Conservation (phyloP, 1,140 invertebrate species). For the Ctenoplectra terminalis region DNA sequence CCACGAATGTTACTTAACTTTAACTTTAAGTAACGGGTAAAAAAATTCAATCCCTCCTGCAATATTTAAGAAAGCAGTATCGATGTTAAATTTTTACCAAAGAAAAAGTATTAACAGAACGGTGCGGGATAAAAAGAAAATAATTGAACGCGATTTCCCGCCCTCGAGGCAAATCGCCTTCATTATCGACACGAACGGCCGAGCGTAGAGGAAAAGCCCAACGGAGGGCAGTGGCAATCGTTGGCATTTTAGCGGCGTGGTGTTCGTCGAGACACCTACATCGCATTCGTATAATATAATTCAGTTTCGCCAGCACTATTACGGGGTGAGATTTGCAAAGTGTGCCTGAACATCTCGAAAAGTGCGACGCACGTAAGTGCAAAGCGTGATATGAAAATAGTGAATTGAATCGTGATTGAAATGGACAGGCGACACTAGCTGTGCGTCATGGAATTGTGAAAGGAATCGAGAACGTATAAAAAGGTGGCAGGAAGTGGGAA, state of each 20-base stretch:
- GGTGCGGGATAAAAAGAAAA: neutral
- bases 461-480: slow-evolving; percentile 24
- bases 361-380: slow-evolving; percentile 55
- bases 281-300: slow-evolving; percentile 42
- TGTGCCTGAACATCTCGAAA: slow-evolving; percentile 39
- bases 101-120: neutral
- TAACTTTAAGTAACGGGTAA: neutral
- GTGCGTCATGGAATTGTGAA: slow-evolving; percentile 51
- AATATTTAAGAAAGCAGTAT: neutral
- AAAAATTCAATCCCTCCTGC: neutral
- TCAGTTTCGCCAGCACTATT: slow-evolving; percentile 57
- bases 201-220: neutral
- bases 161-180: neutral
- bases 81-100: neutral
- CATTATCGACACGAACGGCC: neutral
- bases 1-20: neutral
- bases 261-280: slow-evolving; percentile 22
- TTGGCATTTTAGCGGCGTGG: slow-evolving; percentile 20
- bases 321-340: slow-evolving; percentile 47
- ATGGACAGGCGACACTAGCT: slow-evolving; percentile 42
- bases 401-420: slow-evolving; percentile 22
- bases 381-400: slow-evolving; percentile 51
- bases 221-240: slow-evolving; percentile 33
- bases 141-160: neutral
- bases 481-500: slow-evolving; percentile 49